A percentile compares a stretch with the other conserved stretches of the same genome.
Conservation (phyloP, 2,113 vertebrate species). For the Periophthalmodon schlosseri region DNA sequence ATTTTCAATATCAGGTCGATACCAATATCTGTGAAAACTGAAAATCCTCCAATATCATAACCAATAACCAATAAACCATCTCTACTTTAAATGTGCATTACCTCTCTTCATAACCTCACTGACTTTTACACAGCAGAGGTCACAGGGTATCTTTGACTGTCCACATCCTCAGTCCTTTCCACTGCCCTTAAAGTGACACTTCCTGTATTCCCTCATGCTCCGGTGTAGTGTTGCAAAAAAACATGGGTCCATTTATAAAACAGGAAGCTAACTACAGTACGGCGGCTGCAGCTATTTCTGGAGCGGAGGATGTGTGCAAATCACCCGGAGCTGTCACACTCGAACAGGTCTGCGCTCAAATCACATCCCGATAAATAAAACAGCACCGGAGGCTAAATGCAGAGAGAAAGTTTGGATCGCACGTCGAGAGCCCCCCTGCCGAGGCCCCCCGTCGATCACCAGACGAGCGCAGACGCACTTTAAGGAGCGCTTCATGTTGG, state of each 20-base stretch:
- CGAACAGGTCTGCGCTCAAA: constrained; percentile 41
- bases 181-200: constrained; percentile 56
- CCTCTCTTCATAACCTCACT: neutral
- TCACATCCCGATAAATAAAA: constrained; percentile 46
- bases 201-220: constrained; percentile 42
- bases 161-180: constrained; percentile 29
- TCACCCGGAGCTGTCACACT: constrained; percentile 54
- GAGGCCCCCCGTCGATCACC: constrained; percentile 56
- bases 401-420: constrained; percentile 20
- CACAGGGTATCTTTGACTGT: constrained; percentile 31
- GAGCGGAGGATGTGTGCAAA: constrained; percentile 63
- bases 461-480: constrained; percentile 37
- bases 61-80: too few species aligned
- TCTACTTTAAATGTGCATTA: too few species aligned
- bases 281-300: constrained; percentile 64
- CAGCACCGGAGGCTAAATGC: constrained; percentile 7
- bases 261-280: constrained; percentile 66
- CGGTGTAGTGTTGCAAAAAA: constrained; percentile 61
- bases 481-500: constrained; percentile 52
- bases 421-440: constrained; percentile 23
- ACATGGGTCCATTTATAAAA: constrained; percentile 67
- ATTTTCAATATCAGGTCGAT: too few species aligned
- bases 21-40: too few species aligned
- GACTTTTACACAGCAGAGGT: constrained; percentile 15
- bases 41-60: too few species aligned